A percentile compares a stretch with the other conserved stretches of the same genome.
Conservation (phyloP, 2,797 vertebrate genomes). For the Enteromius anoplus region DNA sequence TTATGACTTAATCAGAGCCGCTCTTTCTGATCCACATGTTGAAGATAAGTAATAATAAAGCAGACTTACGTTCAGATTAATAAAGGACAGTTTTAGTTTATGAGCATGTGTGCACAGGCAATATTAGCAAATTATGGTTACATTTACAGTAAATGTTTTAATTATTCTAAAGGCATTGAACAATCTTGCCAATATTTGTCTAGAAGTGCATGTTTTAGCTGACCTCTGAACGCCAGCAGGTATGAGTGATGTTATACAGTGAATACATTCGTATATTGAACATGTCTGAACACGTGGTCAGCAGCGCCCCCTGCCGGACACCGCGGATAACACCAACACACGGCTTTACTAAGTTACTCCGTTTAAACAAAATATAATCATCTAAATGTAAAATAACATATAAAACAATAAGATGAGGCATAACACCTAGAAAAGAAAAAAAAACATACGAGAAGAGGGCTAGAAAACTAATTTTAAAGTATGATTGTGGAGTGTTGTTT, state of each 20-base stretch:
- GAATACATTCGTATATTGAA: background rate
- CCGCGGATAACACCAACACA: background rate
- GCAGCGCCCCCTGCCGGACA: constrained; percentile 50
- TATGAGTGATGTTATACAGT: background rate
- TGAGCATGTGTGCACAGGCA: background rate
- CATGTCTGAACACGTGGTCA: background rate
- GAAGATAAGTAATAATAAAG: background rate
- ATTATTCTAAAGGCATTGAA: background rate
- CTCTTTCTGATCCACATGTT: background rate
- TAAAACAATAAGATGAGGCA: background rate
- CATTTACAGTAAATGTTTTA: background rate
- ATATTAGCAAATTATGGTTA: too few relatives aligned
- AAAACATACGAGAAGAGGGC: background rate
- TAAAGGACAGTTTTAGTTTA: background rate
- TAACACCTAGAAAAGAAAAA: background rate
- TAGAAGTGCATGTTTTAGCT: background rate
- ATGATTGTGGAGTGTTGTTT: background rate
- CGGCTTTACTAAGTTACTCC: background rate
- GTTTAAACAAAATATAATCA: background rate
- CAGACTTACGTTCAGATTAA: too few relatives aligned
- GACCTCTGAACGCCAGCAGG: background rate
- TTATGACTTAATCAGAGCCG: background rate
- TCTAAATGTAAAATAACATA: background rate
- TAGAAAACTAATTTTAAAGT: background rate
- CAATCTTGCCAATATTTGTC: background rate